Evolutionary conservation across 2,797 vertebrate genomes (phyloP).

Genomic region (Malurus leucopterus): DNA sequence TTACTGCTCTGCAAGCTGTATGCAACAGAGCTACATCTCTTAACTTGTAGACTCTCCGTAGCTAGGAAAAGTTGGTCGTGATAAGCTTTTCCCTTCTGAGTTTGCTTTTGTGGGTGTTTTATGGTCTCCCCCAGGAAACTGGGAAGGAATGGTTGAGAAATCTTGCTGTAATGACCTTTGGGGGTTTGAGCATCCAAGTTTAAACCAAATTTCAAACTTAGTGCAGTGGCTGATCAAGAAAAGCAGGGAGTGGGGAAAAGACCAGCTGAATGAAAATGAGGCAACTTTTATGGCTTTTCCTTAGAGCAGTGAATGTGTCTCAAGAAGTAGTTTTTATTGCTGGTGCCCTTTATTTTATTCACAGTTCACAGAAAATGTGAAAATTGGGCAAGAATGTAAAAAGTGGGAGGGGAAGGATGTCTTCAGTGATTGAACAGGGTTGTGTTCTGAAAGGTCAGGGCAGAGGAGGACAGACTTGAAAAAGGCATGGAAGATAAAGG

Average conservation of each 20-base stretch:
- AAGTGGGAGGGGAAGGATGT: background rate
- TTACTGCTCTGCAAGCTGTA: background rate
- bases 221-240: background rate
- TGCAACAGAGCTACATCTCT: background rate
- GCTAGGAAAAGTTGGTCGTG: background rate
- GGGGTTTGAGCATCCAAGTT: background rate
- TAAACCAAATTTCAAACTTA: background rate
- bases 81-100: background rate
- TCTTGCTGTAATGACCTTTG: background rate
- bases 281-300: background rate
- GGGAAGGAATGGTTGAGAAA: background rate
- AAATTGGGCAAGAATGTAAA: background rate
- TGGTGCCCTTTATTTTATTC: background rate
- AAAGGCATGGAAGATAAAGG: background rate
- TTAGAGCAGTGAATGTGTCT: background rate
- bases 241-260: background rate
- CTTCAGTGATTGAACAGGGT: background rate
- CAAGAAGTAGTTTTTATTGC: background rate
- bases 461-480: background rate
- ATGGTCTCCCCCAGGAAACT: background rate
- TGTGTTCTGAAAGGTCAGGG: background rate
- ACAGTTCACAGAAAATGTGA: background rate
- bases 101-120: background rate
- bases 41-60: background rate
- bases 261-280: background rate